Evolutionary conservation across 2,888 invertebrate genomes (phyloP), one percentile per base, ranked within the genome.

Genomic region (Tridacna gigas): DNA sequence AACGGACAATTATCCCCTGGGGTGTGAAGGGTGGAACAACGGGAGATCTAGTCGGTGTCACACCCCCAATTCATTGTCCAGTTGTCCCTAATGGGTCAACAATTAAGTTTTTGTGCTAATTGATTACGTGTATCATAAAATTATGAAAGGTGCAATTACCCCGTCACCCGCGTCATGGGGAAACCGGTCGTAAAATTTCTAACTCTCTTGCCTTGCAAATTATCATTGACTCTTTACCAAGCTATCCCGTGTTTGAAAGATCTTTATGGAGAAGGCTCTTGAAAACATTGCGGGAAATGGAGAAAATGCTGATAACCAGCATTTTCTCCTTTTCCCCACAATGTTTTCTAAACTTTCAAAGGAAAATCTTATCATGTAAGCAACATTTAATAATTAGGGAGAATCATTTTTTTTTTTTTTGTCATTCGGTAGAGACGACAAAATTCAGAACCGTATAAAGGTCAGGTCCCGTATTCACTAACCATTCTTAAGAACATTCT

Each of bases 11-110:
- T 37, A 37, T 37, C 37, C 37, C 37, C 37, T 37, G 37, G 37
- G 37, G 37, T 37, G 67, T 67, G 45, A 45, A 28, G 67, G 67
- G 67, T 67, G n/a, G 45, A 67, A 37, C 67, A 37, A 45, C 67
- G 67, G 67, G 67, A 67, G 67, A 67, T 20, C 67, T 45, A 67
- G 67, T 15, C 67, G 37, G n/a, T 67, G 45, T 67, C 37, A 67
- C 67, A 67, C 67, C 37, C 67, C 20, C n/a, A 15, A 20, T 37
- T 18, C 67, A 67, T 67, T 67, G 67, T 37, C 37, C 67, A 45
- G 4, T 45, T 67, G 67, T 67, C 67, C 67, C 45, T 67, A 67
- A 67, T 67, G 67, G 67, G 67, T 67, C 67, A 67, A 67, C 67
- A 45, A 45, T 67, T 45, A 67, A n/a, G 67, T 67, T 15, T 67